Evolutionary conservation across 2,888 invertebrate species (phyloP).

Genomic region (Sminthurides aquaticus): DNA sequence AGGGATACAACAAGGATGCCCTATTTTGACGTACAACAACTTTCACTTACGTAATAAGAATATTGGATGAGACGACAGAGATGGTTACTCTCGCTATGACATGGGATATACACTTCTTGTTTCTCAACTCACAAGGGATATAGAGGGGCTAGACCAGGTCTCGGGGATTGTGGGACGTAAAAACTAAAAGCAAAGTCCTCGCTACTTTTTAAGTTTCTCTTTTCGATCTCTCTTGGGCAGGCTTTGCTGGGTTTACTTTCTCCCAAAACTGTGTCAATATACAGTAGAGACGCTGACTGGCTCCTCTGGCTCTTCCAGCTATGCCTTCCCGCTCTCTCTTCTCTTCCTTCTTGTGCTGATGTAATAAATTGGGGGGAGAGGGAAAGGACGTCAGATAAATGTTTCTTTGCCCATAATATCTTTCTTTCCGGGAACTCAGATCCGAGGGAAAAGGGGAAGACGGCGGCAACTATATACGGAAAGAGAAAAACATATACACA

Average conservation of each 20-base stretch:
- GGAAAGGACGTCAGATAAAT: neutral
- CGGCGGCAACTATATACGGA: no score
- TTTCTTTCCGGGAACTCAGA: neutral
- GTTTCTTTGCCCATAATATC: constrained; percentile 4
- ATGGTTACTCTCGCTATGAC: constrained; percentile 1
- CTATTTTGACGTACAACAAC: constrained; percentile 1
- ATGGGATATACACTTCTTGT: neutral
- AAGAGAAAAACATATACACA: no score
- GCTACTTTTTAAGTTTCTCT: neutral
- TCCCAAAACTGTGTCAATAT: neutral
- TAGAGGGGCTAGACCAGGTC: neutral
- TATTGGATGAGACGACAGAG: neutral
- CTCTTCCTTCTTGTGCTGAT: neutral
- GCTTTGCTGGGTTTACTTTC: neutral
- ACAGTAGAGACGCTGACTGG: neutral
- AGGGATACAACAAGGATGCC: neutral
- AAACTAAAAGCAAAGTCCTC: neutral
- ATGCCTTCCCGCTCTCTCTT: neutral
- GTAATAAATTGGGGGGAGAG: constrained; percentile 1
- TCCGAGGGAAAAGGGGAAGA: no score
- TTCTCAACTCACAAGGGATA: neutral
- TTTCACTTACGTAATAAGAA: neutral
- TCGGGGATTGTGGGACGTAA: no score
- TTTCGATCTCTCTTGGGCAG: neutral
- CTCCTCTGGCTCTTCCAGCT: neutral